Evolutionary conservation across 1,140 invertebrate species (phyloP).

Genomic region (Ganaspis sp.): DNA sequence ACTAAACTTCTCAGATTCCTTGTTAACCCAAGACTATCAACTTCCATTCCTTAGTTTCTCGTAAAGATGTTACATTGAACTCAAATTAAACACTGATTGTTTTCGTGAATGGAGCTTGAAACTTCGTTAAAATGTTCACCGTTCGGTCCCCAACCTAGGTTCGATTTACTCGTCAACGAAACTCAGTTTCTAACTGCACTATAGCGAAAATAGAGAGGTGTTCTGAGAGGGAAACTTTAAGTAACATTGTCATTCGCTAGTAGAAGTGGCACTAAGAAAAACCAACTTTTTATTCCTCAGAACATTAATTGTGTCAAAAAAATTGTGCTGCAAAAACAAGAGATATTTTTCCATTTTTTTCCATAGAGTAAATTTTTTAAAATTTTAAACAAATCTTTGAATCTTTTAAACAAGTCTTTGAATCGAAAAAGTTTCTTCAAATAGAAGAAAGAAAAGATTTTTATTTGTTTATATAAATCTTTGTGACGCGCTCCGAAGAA

Average conservation of each 20-base stretch:
- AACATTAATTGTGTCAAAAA: too few species aligned
- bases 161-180: background rate
- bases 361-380: too few species aligned
- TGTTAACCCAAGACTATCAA: background rate
- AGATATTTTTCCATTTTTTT: too few species aligned
- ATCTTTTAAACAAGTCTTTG: too few species aligned
- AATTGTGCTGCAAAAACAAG: too few species aligned
- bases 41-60: background rate
- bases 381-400: too few species aligned
- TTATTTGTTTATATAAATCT: too few species aligned
- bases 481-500: too few species aligned
- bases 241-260: background rate
- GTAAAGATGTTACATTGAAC: background rate
- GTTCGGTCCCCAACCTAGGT: background rate
- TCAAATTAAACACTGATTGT: slow-evolving; percentile 2
- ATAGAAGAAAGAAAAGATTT: too few species aligned
- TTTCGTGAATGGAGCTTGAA: background rate
- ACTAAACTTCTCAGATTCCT: background rate
- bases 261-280: too few species aligned
- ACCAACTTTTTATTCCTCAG: too few species aligned
- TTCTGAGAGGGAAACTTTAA: background rate
- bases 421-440: too few species aligned
- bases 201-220: background rate
- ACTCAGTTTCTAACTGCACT: background rate
- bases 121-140: slow-evolving; percentile 1